Evolutionary conservation across 92 coral and sea anemone species (phyloP).

Genomic region (Virgularia gustaviana): DNA sequence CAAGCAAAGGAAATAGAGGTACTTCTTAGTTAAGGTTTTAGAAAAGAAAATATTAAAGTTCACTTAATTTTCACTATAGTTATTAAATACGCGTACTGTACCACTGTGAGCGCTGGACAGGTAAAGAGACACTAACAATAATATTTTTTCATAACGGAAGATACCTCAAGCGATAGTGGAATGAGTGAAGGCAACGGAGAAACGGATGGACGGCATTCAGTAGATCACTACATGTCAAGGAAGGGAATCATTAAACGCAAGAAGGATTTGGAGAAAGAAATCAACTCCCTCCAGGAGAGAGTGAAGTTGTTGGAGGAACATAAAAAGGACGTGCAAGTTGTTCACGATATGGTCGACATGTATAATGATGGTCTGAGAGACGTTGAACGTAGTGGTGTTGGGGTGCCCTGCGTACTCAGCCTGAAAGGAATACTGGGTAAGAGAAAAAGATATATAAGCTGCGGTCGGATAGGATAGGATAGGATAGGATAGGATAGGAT

Average conservation of each 20-base stretch:
- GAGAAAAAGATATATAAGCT: background rate
- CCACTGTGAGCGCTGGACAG: background rate
- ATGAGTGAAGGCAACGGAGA: constrained; percentile 62
- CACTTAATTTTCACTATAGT: background rate
- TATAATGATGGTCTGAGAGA: constrained; percentile 69
- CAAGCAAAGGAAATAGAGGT: constrained; percentile 4
- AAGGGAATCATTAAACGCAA: constrained; percentile 72
- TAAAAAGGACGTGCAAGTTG: constrained; percentile 57
- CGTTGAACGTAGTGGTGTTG: constrained; percentile 79
- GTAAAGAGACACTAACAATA: background rate
- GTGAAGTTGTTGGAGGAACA: constrained; percentile 70
- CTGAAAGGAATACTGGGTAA: constrained; percentile 75
- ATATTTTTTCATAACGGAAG: background rate
- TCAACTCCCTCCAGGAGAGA: constrained; percentile 69
- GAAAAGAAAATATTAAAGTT: background rate
- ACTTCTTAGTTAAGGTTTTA: background rate
- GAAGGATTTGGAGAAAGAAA: constrained; percentile 58
- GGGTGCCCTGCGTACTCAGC: constrained; percentile 80
- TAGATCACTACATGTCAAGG: constrained; percentile 81
- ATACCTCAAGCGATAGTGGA: constrained; percentile 50
- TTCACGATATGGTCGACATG: constrained; percentile 55
- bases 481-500: background rate
- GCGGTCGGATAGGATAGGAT: background rate
- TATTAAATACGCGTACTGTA: background rate
- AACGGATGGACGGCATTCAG: constrained; percentile 34